Evolutionary conservation across 2,888 invertebrate species (phyloP).

Genomic region (Dasypogon diadema): DNA sequence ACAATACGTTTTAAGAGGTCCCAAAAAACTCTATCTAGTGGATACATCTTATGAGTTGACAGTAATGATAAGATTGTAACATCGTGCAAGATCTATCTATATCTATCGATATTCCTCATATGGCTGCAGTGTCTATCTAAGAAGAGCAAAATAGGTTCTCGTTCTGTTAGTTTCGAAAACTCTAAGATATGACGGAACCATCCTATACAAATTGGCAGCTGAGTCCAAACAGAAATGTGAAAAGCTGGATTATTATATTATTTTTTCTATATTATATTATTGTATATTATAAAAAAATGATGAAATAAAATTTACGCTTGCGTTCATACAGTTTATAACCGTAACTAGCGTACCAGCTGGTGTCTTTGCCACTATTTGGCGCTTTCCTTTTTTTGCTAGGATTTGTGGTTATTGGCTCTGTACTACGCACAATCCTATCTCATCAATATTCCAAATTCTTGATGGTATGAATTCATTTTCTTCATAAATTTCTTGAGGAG

Average conservation of each 20-base stretch:
- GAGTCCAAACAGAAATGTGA: slow-evolving; percentile 10
- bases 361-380: not conserved
- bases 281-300: no score
- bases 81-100: slow-evolving; percentile 50
- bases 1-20: slow-evolving; percentile 54
- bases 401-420: not conserved
- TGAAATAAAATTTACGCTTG: slow-evolving; percentile 34
- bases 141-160: slow-evolving; percentile 53
- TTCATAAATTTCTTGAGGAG: not conserved
- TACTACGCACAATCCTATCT: not conserved
- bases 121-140: slow-evolving; percentile 56
- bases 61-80: slow-evolving; percentile 55
- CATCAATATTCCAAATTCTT: slow-evolving; percentile 1
- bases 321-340: slow-evolving; percentile 21
- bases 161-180: slow-evolving; percentile 48
- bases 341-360: slow-evolving; percentile 18
- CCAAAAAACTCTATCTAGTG: slow-evolving; percentile 55
- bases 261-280: no score
- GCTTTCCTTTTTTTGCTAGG: not conserved
- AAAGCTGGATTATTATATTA: slow-evolving; percentile 39
- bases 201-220: slow-evolving; percentile 1
- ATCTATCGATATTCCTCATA: slow-evolving; percentile 54
- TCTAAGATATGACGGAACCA: slow-evolving; percentile 22
- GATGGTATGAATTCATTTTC: not conserved
- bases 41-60: slow-evolving; percentile 50